Percentiles rank a stretch among this genome's conserved stretches.
Conservation (phyloP, 2,888 invertebrate genomes). For the Sminthurides aquaticus region DNA sequence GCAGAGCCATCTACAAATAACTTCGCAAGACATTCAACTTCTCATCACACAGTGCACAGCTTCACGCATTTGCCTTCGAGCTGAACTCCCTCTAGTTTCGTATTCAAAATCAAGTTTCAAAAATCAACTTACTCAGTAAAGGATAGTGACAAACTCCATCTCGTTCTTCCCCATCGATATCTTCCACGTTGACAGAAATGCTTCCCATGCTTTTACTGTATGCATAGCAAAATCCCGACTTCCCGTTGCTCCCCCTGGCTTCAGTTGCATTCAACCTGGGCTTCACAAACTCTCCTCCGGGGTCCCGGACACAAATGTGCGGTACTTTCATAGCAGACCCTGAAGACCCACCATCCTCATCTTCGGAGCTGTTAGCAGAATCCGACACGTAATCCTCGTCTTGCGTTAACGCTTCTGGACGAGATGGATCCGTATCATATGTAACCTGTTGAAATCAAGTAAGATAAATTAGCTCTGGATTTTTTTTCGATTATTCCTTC, state of each 20-base stretch:
- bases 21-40: too few relatives aligned
- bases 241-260: too few relatives aligned
- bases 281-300: neutral
- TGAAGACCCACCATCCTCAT: too few relatives aligned
- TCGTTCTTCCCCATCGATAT: constrained; percentile 32
- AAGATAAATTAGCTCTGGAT: neutral
- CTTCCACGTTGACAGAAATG: constrained; percentile 29
- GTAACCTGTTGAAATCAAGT: neutral
- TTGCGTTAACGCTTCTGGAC: neutral
- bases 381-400: neutral
- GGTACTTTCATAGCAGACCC: neutral
- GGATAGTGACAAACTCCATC: constrained; percentile 41
- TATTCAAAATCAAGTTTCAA: too few relatives aligned
- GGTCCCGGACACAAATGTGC: neutral
- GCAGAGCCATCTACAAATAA: too few relatives aligned
- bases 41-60: too few relatives aligned
- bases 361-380: too few relatives aligned
- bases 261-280: neutral
- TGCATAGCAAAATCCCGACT: constrained; percentile 30
- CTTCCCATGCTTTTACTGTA: constrained; percentile 37
- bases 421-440: neutral
- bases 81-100: too few relatives aligned
- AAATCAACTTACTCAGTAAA: constrained; percentile 37
- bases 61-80: too few relatives aligned
- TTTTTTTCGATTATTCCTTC: too few relatives aligned